Evolutionary conservation across 2,888 invertebrate genomes (phyloP), one percentile per base, ranked within the genome.

Genomic region (Flabesymbios commensalis): DNA sequence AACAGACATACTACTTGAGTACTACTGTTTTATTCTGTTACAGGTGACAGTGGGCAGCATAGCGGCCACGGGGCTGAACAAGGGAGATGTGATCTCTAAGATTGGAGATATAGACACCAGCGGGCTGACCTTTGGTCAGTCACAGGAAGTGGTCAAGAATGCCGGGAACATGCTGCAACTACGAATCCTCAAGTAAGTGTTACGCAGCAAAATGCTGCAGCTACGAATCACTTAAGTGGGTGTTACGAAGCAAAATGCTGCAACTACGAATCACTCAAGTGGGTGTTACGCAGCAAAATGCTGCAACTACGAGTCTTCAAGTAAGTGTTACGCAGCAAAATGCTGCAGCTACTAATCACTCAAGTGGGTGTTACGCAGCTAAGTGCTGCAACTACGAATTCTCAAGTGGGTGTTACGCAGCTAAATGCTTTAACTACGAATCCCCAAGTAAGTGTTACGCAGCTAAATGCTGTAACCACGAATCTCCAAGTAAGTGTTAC

Each of bases 11-110:
- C n/a, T n/a, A n/a, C n/a, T n/a, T n/a, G n/a, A n/a, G n/a, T n/a
- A n/a, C n/a, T n/a, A n/a, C n/a, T n/a, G n/a, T n/a, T n/a, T n/a
- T n/a, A n/a, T 19, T 4, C 24, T n/a, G 24, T 66, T 70, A 2
- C 73, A 81, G 81, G 80, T 81, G 41, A 78, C 76, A 24, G 74
- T 77, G 3, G 81, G 80, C 26, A 80, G 78, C 61, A 76, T 80
- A 4, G 78, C 81, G 14, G 68, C 76, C 4, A 70, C 71, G 19
- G 73, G 72, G 5, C 68, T 81, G 39, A 59, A 57, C 24, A 67
- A 70, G 3, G 81, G 79, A 22, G 81, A 81, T 66, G 67, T 77
- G 41, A 72, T 81, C 39, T 65, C 78, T 45, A 75, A 76, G 66
- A 77, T 81, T 19, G 78, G 76, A 3, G 76, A 75, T 60, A 72